phyloP scores from a whole-genome alignment of 2,888 invertebrate species.

The Agrotis exclamationis region DNA sequence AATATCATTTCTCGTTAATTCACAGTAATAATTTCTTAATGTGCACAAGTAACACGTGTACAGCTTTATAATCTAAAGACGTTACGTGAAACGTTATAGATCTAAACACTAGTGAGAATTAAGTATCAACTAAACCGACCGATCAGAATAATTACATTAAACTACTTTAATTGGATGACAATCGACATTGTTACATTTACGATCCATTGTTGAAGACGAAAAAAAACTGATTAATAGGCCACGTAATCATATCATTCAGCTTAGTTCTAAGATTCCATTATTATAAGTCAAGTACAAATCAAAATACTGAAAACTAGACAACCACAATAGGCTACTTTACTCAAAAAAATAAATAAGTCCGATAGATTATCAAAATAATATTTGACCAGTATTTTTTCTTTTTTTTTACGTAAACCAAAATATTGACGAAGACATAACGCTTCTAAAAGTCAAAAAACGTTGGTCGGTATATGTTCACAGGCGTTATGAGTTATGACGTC shows the following conservation, averaged over 20 bases:
- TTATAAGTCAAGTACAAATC: conserved; percentile 43
- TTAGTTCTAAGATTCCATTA: conserved; percentile 28
- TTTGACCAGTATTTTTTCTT: too few relatives aligned
- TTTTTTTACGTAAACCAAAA: too few relatives aligned
- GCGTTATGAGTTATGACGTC: too few relatives aligned
- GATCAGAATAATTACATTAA: conserved; percentile 59
- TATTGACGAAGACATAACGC: too few relatives aligned
- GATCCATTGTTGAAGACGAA: conserved; percentile 59
- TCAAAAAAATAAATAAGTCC: too few relatives aligned
- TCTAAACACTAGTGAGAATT: conserved; percentile 46
- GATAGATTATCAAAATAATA: too few relatives aligned
- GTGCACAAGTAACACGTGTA: conserved; percentile 12
- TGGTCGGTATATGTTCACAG: too few relatives aligned
- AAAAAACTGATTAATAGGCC: conserved; percentile 49
- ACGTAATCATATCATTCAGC: conserved; percentile 36
- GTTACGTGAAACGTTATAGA: conserved; percentile 54
- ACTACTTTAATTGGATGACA: conserved; percentile 64
- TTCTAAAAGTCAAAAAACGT: too few relatives aligned
- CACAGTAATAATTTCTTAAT: not conserved
- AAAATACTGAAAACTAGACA: conserved; percentile 31
- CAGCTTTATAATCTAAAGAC: conserved; percentile 17
- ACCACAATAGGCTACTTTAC: not conserved
- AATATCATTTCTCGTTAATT: conserved; percentile 13
- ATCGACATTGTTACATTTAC: conserved; percentile 62
- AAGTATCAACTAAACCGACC: conserved; percentile 34